Base-by-base conservation (phyloP, 2,797 vertebrate genomes). In the Cyprinella venusta region DNA sequence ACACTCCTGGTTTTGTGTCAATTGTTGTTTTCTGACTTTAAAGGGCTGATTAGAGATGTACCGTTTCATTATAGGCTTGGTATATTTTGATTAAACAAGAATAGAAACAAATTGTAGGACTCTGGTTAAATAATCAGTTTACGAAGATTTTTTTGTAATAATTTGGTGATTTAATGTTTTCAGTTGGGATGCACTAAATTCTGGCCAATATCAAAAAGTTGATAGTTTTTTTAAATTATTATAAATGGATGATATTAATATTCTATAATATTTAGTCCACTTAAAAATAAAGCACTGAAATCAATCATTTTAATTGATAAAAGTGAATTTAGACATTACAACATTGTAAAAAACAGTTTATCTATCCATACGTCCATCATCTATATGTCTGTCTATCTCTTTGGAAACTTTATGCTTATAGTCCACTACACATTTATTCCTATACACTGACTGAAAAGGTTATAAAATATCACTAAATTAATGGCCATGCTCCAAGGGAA, bases 401-500 rank as follows among this genome's bases (percentile, higher is more conserved):
- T 61, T 13, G 56, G 5, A 61, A n/a, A 24, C n/a, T 59, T 10
- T 18, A 80, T 4, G n/a, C 36, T 59, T 42, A 36, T 36, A 45
- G 24, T 48, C 13, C 45, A 5, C 45, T 74, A 45, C 50, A 81
- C 69, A 45, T 40, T 82, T 21, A 63, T 68, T 76, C n/a, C 13
- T 70, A 54, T 33, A 65, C 71, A 70, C 71, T n/a, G n/a, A 65
- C 38, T 79, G 50, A 84, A 85, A 82, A n/a, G 16, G 9, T 30
- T 10, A 54, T 79, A 54, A 79, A 79, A 79, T 72, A 78, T 71
- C 61, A 63, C 40, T 56, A 70, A 88, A 80, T 81, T 2, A 83
- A 81, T 64, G 76, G 63, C 64, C 54, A 24, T 81, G 72, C 71
- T 82, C 68, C 36, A 84, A 54, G 79, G 74, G 63, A 84, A 81